phyloP scores from a whole-genome alignment of 2,797 vertebrate species.

The Chiloscyllium punctatum region DNA sequence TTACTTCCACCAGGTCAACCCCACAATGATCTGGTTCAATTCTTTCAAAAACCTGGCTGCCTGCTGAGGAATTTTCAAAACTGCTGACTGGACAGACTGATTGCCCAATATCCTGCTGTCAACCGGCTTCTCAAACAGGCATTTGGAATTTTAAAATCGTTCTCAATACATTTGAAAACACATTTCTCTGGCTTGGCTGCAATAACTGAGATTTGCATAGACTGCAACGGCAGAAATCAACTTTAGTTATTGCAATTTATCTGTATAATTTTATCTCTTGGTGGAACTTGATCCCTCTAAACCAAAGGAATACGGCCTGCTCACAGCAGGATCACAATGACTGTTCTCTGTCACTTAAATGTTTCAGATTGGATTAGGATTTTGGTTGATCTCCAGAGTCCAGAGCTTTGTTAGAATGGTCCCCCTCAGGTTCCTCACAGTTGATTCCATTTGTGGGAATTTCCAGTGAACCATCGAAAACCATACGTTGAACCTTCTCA shows the following conservation, averaged over 20 bases:
- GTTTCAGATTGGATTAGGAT: background rate
- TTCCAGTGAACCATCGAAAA: slow-evolving; percentile 66
- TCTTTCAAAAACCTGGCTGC: background rate
- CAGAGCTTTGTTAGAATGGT: background rate
- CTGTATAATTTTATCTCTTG: background rate
- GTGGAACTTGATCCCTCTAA: background rate
- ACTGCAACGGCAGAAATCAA: background rate
- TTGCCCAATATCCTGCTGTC: background rate
- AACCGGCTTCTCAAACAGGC: background rate
- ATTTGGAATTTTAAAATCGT: background rate
- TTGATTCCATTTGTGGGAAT: slow-evolving; percentile 54
- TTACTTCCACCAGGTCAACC: background rate
- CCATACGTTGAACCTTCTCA: slow-evolving; percentile 69
- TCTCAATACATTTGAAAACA: background rate
- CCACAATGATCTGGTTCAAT: background rate
- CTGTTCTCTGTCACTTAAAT: background rate
- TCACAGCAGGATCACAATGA: background rate
- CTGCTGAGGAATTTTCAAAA: background rate
- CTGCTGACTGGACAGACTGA: too few relatives aligned
- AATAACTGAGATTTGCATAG: background rate
- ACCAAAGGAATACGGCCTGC: background rate
- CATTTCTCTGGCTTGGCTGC: background rate
- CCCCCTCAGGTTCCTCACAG: accelerated
- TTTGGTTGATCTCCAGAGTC: slow-evolving; percentile 29
- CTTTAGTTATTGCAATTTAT: background rate